Evolutionary conservation across 2,888 invertebrate genomes (phyloP), one percentile per base, ranked within the genome.

Genomic region (Pyrocoelia pectoralis): DNA sequence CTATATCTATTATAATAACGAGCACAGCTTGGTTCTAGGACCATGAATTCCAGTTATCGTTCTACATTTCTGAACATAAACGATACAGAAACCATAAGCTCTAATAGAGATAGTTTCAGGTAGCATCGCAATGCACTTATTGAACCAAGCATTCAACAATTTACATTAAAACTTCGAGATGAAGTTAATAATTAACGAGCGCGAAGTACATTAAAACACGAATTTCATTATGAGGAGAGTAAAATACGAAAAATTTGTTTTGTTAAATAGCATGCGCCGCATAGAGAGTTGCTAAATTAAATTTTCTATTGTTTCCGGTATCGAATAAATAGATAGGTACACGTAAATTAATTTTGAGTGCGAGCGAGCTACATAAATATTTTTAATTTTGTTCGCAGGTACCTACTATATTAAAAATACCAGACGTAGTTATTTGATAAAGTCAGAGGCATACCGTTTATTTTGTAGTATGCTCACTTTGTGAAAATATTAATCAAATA

Each of bases 261-360:
- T 24, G 24, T 24, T n/a, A n/a, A n/a, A n/a, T n/a, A n/a, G n/a
- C n/a, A 6, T 24, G 6, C 24, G 24, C 24, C n/a, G n/a, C 24
- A 24, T 24, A 24, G 6, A 24, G 24, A 3, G 24, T 24, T 5
- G 3, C 24, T 24, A 24, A 24, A 24, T 24, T 24, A 24, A 24
- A 24, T 24, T 72, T 72, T 68, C 62, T 61, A 59, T 66, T 70
- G 68, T 71, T 68, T 57, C 49, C 51, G 50, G 50, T 51, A 51
- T 24, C 24, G 24, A 51, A 57, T 24, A 24, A 18, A 40, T 41
- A 40, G 38, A 58, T 58, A 48, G 24, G 43, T 43, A 51, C 33
- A 49, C 49, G 38, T 24, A 57, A 57, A 50, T 57, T 57, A 57
- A 41, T 51, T 57, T 57, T 13, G 33, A 49, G 12, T 49, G 19